Conservation (phyloP, 2,888 invertebrate species). For the Aplocera efformata region DNA sequence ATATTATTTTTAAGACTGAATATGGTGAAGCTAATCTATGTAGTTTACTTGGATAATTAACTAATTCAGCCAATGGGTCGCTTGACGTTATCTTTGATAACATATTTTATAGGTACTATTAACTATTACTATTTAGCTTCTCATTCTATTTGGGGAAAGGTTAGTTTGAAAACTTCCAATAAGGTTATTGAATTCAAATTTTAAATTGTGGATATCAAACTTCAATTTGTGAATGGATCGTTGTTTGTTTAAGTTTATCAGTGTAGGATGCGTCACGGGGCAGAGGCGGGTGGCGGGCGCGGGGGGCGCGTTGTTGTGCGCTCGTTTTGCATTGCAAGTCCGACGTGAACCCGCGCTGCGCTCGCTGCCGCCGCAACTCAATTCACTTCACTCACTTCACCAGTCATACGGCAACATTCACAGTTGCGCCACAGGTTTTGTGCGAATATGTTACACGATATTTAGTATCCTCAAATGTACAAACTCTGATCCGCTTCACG, state of each 20-base stretch:
- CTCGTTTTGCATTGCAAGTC: conserved; percentile 60
- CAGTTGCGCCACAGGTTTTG: conserved; percentile 59
- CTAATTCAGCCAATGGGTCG: too few species aligned
- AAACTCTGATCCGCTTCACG: not conserved
- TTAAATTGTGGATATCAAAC: too few species aligned
- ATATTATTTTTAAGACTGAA: too few species aligned
- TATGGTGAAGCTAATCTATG: too few species aligned
- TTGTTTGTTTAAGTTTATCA: conserved; percentile 19
- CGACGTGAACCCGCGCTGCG: conserved; percentile 43
- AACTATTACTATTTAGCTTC: too few species aligned
- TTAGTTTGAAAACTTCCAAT: too few species aligned
- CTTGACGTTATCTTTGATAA: too few species aligned
- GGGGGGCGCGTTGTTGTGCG: conserved; percentile 26
- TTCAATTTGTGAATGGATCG: conserved; percentile 25
- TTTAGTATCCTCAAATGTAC: conserved; percentile 1
- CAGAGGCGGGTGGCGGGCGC: conserved; percentile 30
- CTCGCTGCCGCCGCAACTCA: conserved; percentile 36
- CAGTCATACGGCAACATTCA: conserved; percentile 78
- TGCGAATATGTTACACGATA: conserved; percentile 32
- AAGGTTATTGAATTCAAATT: too few species aligned
- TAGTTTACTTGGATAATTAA: too few species aligned
- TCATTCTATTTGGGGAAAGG: too few species aligned
- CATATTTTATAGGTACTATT: too few species aligned
- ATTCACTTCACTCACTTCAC: conserved; percentile 39
- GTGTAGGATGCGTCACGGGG: conserved; percentile 8